Evolutionary conservation across 92 coral and sea anemone genomes (phyloP).

Genomic region (Porites lobata): DNA sequence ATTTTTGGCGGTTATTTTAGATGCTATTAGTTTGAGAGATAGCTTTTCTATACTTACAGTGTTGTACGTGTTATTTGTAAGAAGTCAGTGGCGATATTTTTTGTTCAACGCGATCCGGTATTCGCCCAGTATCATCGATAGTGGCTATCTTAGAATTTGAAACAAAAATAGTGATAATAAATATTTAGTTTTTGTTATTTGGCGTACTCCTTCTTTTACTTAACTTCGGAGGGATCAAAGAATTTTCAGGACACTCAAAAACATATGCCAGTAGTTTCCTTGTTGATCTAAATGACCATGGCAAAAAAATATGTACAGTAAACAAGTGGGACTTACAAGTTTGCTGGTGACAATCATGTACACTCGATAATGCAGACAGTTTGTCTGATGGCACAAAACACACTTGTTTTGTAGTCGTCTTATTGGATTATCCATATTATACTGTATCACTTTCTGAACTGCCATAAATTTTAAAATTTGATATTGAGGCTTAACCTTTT

Average conservation of each 20-base stretch:
- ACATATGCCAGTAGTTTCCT: not conserved
- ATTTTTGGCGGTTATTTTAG: not conserved
- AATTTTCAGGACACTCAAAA: not conserved
- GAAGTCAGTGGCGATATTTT: too few relatives aligned
- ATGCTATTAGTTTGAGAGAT: not conserved
- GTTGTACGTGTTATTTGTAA: not conserved
- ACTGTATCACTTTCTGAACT: not conserved
- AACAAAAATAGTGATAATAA: slow-evolving; percentile 15
- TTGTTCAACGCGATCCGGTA: not conserved
- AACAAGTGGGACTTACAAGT: not conserved
- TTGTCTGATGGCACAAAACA: not conserved
- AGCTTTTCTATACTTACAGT: too few relatives aligned
- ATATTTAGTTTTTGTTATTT: not conserved
- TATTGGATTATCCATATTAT: not conserved
- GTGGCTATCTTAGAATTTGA: not conserved
- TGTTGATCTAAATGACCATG: not conserved
- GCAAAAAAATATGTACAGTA: not conserved
- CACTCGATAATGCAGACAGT: not conserved
- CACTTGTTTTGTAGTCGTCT: not conserved
- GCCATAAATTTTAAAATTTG: not conserved
- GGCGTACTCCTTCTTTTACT: not conserved
- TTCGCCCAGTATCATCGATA: slow-evolving; percentile 1
- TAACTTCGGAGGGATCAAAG: not conserved
- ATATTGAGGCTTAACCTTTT: not conserved
- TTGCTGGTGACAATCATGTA: not conserved